Percentiles rank a stretch among this genome's conserved stretches.
These are phyloP conservation scores for Cataglyphis livida DNA, from an alignment of 2,888 invertebrate genomes.

Conservation along the genomic window DNA sequence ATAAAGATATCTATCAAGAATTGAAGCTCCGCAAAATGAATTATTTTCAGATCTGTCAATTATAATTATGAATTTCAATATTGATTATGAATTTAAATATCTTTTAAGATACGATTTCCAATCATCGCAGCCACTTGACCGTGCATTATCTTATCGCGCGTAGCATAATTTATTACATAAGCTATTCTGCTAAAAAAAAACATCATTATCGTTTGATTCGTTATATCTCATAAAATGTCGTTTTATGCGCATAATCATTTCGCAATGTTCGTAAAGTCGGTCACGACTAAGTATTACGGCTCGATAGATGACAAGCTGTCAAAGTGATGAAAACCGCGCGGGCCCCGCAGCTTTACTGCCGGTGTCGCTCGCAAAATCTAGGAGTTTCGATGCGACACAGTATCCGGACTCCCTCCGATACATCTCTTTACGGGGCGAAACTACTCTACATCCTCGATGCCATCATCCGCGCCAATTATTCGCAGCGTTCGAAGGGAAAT, in stretches of 20 bases:
- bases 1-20: too few relatives aligned
- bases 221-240: background rate
- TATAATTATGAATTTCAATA: background rate
- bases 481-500: constrained; percentile 70
- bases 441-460: constrained; percentile 30
- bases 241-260: background rate
- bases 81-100: background rate
- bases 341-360: constrained; percentile 25
- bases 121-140: background rate
- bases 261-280: background rate
- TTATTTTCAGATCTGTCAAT: too few relatives aligned
- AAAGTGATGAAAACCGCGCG: constrained; percentile 16
- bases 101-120: background rate
- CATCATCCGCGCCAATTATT: constrained; percentile 71
- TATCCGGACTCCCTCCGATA: background rate
- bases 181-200: background rate
- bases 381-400: constrained; percentile 32
- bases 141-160: constrained; percentile 8
- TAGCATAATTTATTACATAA: background rate
- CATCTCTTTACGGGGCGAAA: constrained; percentile 10
- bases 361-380: constrained; percentile 43
- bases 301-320: background rate
- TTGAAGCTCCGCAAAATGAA: too few relatives aligned
- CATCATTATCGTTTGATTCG: background rate
- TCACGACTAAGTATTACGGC: background rate